Evolutionary conservation across 2,888 invertebrate genomes (phyloP).

Genomic region (Barypeithes pellucidus): DNA sequence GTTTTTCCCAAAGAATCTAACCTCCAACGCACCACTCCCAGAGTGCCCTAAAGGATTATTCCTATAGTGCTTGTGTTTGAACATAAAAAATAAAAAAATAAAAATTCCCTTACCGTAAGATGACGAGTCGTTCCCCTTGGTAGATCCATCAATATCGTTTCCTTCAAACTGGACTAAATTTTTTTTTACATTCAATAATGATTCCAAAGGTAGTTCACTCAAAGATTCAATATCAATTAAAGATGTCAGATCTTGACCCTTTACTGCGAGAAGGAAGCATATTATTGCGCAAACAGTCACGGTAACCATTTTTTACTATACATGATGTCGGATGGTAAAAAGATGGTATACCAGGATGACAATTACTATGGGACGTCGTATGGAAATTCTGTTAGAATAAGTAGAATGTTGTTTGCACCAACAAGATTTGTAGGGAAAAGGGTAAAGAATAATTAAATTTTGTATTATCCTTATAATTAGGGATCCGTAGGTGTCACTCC

Average conservation of each 20-base stretch:
- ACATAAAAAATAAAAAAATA: too few relatives aligned
- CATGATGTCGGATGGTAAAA: background rate
- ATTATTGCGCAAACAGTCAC: background rate
- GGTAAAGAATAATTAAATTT: too few relatives aligned
- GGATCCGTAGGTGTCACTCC: too few relatives aligned
- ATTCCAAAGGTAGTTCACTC: slow-evolving; percentile 80
- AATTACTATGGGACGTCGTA: slow-evolving; percentile 16
- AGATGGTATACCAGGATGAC: background rate
- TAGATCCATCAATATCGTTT: slow-evolving; percentile 20
- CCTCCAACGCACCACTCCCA: too few relatives aligned
- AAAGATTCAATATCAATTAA: slow-evolving; percentile 72
- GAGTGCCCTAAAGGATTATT: too few relatives aligned
- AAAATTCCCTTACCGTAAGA: slow-evolving; percentile 18
- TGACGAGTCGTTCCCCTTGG: slow-evolving; percentile 20
- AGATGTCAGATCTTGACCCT: slow-evolving; percentile 59
- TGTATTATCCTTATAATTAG: too few relatives aligned
- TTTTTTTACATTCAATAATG: slow-evolving; percentile 78
- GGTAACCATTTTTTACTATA: slow-evolving; percentile 12
- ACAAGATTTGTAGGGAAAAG: too few relatives aligned
- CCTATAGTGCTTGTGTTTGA: too few relatives aligned
- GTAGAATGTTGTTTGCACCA: slow-evolving; percentile 11
- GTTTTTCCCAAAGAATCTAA: too few relatives aligned
- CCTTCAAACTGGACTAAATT: slow-evolving; percentile 63
- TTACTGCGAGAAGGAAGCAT: background rate
- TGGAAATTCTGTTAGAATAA: slow-evolving; percentile 22